Percentiles rank a stretch among this genome's conserved stretches.
Evolutionary conservation across 2,797 vertebrate genomes (phyloP).

Genomic region (Falco cherrug): DNA sequence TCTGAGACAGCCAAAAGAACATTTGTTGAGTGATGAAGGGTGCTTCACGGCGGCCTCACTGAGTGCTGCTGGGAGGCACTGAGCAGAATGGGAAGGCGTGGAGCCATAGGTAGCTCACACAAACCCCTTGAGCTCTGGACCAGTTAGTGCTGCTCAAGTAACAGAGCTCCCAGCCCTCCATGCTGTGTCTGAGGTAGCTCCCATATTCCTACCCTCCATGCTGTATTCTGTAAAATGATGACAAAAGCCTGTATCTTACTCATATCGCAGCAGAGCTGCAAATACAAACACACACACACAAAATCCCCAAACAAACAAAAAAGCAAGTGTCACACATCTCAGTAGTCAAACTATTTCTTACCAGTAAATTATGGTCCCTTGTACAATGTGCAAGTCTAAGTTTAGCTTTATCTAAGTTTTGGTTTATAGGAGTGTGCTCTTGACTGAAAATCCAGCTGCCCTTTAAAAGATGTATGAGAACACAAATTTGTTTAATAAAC

Average conservation of each 20-base stretch:
- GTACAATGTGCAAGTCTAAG: not conserved
- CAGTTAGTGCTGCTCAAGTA: not conserved
- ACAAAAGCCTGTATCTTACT: not conserved
- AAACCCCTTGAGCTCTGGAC: not conserved
- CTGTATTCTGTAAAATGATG: not conserved
- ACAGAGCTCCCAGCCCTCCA: not conserved
- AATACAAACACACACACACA: not conserved
- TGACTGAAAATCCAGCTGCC: not conserved
- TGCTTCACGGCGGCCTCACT: not conserved
- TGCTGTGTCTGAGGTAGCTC: not conserved
- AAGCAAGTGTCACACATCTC: rapidly evolving
- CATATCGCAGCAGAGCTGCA: not conserved
- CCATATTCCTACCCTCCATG: not conserved
- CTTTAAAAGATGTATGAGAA: not conserved
- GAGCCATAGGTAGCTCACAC: not conserved
- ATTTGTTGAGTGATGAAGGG: not conserved
- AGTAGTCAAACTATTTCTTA: not conserved
- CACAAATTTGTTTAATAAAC: not conserved
- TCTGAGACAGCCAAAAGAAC: not conserved
- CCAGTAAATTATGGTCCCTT: not conserved
- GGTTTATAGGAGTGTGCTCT: not conserved
- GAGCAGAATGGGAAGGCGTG: rapidly evolving
- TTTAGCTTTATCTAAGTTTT: not conserved
- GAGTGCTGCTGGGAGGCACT: not conserved
- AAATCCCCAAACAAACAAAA: not conserved